A percentile compares a stretch with the other conserved stretches of the same genome.
Conservation (phyloP, 2,888 invertebrate species). For the Piscicola geometra region DNA sequence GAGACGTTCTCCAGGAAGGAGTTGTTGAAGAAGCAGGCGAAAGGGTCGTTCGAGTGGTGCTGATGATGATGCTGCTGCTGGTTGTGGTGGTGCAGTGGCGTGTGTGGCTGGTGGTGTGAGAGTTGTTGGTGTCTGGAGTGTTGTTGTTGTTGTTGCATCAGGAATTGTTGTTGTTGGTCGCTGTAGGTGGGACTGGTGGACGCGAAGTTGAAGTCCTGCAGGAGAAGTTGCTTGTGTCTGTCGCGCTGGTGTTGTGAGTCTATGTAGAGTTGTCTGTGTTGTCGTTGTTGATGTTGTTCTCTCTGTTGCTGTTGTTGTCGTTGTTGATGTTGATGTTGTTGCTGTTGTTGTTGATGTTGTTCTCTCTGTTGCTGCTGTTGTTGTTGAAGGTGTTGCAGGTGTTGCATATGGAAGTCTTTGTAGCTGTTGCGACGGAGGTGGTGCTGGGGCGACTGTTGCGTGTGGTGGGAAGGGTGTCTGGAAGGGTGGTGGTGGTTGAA, state of each 20-base stretch:
- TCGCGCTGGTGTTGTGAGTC: not conserved
- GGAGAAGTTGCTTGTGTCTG: not conserved
- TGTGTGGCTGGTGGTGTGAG: not conserved
- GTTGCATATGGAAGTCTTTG: too few relatives aligned
- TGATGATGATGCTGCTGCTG: not conserved
- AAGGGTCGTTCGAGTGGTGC: not conserved
- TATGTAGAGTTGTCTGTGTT: too few relatives aligned
- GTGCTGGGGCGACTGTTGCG: not conserved
- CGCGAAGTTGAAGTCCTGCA: not conserved
- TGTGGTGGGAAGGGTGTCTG: not conserved
- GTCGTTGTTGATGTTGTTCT: too few relatives aligned
- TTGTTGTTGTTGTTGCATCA: not conserved
- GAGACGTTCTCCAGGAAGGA: not conserved
- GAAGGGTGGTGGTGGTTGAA: conserved; percentile 15
- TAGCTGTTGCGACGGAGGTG: too few relatives aligned
- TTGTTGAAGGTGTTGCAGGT: too few relatives aligned
- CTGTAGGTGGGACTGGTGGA: not conserved
- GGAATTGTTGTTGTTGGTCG: not conserved
- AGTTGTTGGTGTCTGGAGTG: too few relatives aligned
- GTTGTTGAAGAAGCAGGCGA: not conserved
- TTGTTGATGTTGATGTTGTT: not conserved
- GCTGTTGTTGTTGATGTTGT: not conserved
- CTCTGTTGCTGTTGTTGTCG: not conserved
- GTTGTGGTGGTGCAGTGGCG: not conserved
- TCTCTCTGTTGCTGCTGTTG: not conserved